Evolutionary conservation across 2,888 invertebrate genomes (phyloP).

Genomic region (Branchellion lobata): DNA sequence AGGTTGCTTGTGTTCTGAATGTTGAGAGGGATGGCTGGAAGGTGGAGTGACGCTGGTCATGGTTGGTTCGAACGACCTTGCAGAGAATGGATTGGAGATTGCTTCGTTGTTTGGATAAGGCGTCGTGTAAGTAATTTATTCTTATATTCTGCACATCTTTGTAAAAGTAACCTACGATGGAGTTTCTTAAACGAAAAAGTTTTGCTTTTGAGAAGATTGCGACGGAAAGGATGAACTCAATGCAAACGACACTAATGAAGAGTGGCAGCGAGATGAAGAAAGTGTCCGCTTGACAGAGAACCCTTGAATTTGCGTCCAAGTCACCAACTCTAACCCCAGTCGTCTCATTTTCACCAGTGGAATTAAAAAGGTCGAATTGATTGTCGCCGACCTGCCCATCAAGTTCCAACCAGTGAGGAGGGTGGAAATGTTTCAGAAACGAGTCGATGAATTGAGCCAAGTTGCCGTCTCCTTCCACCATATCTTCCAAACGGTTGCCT

Average conservation of each 20-base stretch:
- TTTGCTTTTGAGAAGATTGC: constrained; percentile 52
- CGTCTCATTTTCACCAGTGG: background rate
- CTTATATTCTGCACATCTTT: constrained; percentile 52
- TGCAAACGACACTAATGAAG: constrained; percentile 37
- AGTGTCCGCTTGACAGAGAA: background rate
- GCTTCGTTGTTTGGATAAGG: constrained; percentile 50
- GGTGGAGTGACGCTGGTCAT: constrained; percentile 44
- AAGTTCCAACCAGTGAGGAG: constrained; percentile 47
- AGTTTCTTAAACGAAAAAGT: constrained; percentile 51
- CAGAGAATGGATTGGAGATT: constrained; percentile 50
- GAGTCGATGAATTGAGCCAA: constrained; percentile 51
- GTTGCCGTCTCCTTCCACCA: constrained; percentile 50
- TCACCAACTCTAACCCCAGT: constrained; percentile 42
- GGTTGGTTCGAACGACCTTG: constrained; percentile 48
- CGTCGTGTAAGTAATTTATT: constrained; percentile 52
- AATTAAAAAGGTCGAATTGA: background rate
- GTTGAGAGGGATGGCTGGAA: background rate
- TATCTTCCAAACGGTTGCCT: constrained; percentile 48
- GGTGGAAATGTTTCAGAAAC: constrained; percentile 52
- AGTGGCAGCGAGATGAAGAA: background rate
- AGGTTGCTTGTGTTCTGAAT: background rate
- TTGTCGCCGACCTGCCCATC: constrained; percentile 40
- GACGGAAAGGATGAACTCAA: constrained; percentile 49
- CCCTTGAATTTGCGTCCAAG: constrained; percentile 31
- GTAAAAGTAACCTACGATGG: constrained; percentile 53